These are phyloP conservation scores for Mesocricetus auratus DNA, from an alignment of 2,113 vertebrate species.

Conservation along the genomic window DNA sequence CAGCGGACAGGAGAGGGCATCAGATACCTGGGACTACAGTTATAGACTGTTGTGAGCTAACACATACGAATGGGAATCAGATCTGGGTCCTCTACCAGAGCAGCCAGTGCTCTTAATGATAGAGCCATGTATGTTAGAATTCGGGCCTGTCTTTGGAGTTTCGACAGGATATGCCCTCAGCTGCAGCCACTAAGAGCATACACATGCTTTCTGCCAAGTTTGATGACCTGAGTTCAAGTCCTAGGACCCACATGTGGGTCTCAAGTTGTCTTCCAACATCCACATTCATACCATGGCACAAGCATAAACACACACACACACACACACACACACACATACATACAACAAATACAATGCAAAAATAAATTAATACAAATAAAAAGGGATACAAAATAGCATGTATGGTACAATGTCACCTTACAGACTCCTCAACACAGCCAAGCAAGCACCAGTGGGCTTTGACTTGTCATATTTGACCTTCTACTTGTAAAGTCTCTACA, in stretches of 20 bases:
- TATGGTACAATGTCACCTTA: not conserved
- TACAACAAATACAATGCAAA: not conserved
- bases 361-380: not conserved
- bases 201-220: too few relatives aligned
- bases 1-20: not conserved
- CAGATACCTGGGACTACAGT: not conserved
- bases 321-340: not conserved
- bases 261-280: not conserved
- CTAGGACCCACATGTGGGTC: too few relatives aligned
- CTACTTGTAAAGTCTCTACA: conserved; percentile 47
- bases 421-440: not conserved
- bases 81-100: not conserved
- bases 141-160: too few relatives aligned
- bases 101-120: not conserved
- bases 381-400: conserved; percentile 23
- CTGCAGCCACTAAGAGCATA: too few relatives aligned
- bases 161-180: too few relatives aligned
- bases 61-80: not conserved
- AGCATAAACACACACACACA: not conserved
- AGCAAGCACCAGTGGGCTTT: not conserved
- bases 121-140: not conserved
- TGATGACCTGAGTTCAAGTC: too few relatives aligned
- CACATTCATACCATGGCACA: not conserved
- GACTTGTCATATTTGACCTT: conserved; percentile 37
- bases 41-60: not conserved